phyloP scores from a whole-genome alignment of 1,140 invertebrate species.

The Bombus confusus region DNA sequence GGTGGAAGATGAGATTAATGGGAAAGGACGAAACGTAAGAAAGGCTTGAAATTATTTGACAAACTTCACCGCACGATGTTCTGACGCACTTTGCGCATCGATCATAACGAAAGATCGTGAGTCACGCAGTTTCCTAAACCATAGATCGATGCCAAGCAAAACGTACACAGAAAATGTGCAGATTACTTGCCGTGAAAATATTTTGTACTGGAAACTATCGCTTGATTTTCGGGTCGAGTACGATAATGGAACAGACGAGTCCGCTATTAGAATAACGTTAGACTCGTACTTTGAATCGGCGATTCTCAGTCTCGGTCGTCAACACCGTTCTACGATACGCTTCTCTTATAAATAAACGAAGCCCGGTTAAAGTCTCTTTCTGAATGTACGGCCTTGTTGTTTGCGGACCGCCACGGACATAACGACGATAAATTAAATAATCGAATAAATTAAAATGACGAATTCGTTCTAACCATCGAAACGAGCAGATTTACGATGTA shows the following conservation, averaged over 20 bases:
- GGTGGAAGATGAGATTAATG: no score
- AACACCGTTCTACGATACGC: slow-evolving; percentile 1
- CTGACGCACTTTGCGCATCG: background rate
- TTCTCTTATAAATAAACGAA: slow-evolving; percentile 20
- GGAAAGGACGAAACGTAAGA: background rate
- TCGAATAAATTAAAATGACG: background rate
- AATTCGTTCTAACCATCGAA: background rate
- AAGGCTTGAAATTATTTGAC: background rate
- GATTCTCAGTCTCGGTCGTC: background rate
- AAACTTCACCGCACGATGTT: background rate
- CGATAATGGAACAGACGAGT: background rate
- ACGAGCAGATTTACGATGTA: background rate
- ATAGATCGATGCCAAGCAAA: background rate
- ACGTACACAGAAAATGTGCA: background rate
- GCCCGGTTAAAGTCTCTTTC: background rate
- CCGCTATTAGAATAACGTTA: background rate
- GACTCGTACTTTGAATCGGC: slow-evolving; percentile 8
- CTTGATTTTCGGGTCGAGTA: background rate
- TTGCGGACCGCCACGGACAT: no score
- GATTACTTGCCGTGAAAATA: background rate
- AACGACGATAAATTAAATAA: no score
- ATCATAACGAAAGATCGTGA: background rate
- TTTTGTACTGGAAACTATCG: background rate
- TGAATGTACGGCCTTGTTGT: background rate
- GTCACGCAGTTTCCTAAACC: background rate